Evolutionary conservation across 2,113 vertebrate species (phyloP).

Genomic region (Catagonus wagneri): DNA sequence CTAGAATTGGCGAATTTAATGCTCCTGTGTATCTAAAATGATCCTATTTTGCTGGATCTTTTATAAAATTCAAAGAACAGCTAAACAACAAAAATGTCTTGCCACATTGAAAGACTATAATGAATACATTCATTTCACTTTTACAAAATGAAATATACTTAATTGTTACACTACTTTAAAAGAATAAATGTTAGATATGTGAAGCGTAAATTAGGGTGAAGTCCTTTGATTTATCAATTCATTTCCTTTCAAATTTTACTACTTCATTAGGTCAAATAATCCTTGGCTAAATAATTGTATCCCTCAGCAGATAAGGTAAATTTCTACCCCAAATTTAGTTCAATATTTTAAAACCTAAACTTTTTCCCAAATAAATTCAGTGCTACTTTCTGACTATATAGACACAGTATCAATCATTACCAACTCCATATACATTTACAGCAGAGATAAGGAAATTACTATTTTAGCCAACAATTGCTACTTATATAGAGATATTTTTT

Average conservation of each 20-base stretch:
- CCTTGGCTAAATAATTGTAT: constrained; percentile 10
- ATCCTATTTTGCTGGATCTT: background rate
- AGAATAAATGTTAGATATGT: background rate
- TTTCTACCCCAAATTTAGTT: background rate
- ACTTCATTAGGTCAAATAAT: constrained; percentile 37
- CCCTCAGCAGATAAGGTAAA: background rate
- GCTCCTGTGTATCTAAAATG: background rate
- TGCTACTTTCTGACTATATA: background rate
- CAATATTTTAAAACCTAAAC: constrained; percentile 49
- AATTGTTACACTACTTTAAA: background rate
- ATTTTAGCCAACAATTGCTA: background rate
- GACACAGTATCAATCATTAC: background rate
- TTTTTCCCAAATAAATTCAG: constrained; percentile 59
- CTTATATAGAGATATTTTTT: background rate
- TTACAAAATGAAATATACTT: constrained; percentile 18
- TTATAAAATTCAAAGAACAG: constrained; percentile 29
- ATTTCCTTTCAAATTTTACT: constrained; percentile 47
- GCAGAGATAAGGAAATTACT: constrained; percentile 4
- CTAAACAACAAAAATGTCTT: background rate
- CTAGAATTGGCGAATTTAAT: background rate
- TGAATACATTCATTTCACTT: background rate
- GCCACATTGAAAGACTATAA: background rate
- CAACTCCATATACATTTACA: background rate
- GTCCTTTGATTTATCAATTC: background rate
- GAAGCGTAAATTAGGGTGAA: constrained; percentile 8